Base-by-base conservation (phyloP, 2,888 invertebrate genomes). In the Pyrochroa serraticornis region DNA sequence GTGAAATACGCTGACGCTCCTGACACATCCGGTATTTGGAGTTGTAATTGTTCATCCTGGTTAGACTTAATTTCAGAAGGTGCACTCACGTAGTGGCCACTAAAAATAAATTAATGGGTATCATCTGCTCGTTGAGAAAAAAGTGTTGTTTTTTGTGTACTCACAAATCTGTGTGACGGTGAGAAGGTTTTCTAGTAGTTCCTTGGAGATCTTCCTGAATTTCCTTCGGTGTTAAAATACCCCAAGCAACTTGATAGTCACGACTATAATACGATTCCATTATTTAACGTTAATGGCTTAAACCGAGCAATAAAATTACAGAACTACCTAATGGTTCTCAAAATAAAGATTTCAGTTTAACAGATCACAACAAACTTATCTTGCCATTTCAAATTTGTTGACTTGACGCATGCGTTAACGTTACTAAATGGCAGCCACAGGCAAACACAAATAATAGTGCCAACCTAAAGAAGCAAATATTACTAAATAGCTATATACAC, bases 171-270 rank as follows among this genome's bases (percentile, higher is more conserved):
- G 49, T 43, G 14, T 51, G 9, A 35, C 43, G 5, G 9, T 3
- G 34, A 34, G 22, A 30, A 30, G 37, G n/a, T 13, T 10, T 33
- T 33, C 6, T 38, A 13, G 41, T n/a, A n/a, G 9, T 12, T 10
- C 34, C 45, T 8, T 37, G 10, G 0, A 61, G 22, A 12, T 56
- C 45, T n/a, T 53, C 46, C 38, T 53, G 61, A 3, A 61, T 42
- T 59, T 64, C 63, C 45, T 35, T 50, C 7, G 59, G n/a, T 0
- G 54, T 52, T 7, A 50, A 2, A n/a, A 56, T 59, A 3, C 63
- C 63, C 61, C 63, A 64, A 30, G 56, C 50, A n/a, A 64, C 43
- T 10, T 64, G 61, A 13, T 64, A 61, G 12, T 64, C 63, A 38
- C 63, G 61, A 49, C 49, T 45, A 44, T 61, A 63, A 60, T 39